Conservation (phyloP, 2,797 vertebrate genomes). For the Rhyacichthys aspro region DNA sequence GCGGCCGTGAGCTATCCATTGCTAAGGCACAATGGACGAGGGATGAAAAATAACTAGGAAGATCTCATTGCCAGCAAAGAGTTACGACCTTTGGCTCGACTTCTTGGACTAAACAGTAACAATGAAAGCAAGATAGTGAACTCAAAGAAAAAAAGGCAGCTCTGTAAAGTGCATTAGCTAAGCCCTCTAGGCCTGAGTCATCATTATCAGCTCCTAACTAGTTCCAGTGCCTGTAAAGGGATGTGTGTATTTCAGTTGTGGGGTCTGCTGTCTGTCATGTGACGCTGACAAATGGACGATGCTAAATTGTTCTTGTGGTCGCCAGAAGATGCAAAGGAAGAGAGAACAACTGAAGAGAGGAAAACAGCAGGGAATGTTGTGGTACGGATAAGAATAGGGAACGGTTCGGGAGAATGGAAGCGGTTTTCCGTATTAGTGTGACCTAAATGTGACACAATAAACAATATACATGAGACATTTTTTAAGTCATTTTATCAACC, state of each 20-base stretch:
- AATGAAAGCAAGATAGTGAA: conserved; percentile 30
- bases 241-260: conserved; percentile 26
- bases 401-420: not conserved
- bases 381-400: not conserved
- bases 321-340: conserved; percentile 56
- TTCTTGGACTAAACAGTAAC: conserved; percentile 53
- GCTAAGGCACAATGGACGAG: conserved; percentile 51
- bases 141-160: conserved; percentile 52
- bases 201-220: conserved; percentile 63
- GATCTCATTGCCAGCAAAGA: conserved; percentile 77
- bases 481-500: no score
- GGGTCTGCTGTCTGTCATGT: conserved; percentile 66
- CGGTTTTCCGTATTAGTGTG: no score
- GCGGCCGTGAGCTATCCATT: not conserved
- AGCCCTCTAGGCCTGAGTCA: conserved; percentile 77
- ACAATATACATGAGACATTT: no score
- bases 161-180: conserved; percentile 75
- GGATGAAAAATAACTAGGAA: conserved; percentile 76
- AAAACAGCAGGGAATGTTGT: conserved; percentile 19
- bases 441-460: no score
- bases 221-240: conserved; percentile 38
- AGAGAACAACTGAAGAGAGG: conserved; percentile 46
- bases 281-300: conserved; percentile 72
- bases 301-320: conserved; percentile 65
- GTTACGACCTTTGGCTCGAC: conserved; percentile 75